Conservation (phyloP, 1,140 invertebrate species). For the Drosophila auraria region DNA sequence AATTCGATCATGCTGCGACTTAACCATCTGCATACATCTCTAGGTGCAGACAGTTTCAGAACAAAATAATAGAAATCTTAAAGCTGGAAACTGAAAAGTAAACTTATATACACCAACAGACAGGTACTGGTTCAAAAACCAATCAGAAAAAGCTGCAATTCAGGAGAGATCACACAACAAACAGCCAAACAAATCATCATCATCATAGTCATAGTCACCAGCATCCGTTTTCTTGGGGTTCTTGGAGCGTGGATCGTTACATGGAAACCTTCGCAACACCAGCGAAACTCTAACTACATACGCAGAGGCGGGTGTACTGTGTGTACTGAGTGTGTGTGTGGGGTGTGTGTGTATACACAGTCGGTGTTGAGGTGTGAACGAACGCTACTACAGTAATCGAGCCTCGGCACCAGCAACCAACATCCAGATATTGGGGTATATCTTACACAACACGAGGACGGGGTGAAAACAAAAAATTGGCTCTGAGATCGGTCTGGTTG, state of each 20-base stretch:
- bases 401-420: slow-evolving; percentile 62
- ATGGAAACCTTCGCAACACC: slow-evolving; percentile 61
- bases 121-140: slow-evolving; percentile 26
- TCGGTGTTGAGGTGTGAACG: slow-evolving; percentile 22
- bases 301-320: slow-evolving; percentile 31
- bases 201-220: slow-evolving; percentile 23
- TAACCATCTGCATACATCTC: slow-evolving; percentile 37
- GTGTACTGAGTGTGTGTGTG: slow-evolving; percentile 23
- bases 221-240: slow-evolving; percentile 38
- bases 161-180: slow-evolving; percentile 61
- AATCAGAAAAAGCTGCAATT: slow-evolving; percentile 63
- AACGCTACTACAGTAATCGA: slow-evolving; percentile 56
- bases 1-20: slow-evolving; percentile 56
- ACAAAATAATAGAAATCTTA: slow-evolving; percentile 11
- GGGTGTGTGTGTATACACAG: slow-evolving; percentile 22
- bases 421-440: slow-evolving; percentile 63
- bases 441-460: slow-evolving; percentile 59
- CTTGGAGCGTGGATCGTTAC: slow-evolving; percentile 33
- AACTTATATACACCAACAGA: slow-evolving; percentile 56
- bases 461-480: slow-evolving; percentile 39
- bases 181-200: slow-evolving; percentile 58
- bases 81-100: slow-evolving; percentile 2
- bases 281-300: slow-evolving; percentile 69
- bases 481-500: slow-evolving; percentile 11
- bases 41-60: slow-evolving; percentile 60